Conservation (phyloP, 1,140 invertebrate species). For the Platorchestia sp. region DNA sequence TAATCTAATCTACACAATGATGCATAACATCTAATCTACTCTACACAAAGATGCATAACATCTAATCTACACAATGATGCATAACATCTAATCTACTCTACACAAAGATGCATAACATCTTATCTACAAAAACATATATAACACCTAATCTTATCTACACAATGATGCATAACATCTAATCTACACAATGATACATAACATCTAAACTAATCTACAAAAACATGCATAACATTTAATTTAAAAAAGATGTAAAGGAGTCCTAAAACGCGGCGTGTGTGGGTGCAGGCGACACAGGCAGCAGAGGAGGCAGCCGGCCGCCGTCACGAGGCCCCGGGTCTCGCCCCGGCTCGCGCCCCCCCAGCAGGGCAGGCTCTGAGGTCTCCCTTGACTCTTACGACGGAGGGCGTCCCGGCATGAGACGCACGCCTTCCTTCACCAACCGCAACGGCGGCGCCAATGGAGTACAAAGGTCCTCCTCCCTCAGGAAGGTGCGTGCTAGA, state of each 20-base stretch:
- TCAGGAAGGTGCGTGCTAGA: conserved; percentile 61
- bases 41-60: no score
- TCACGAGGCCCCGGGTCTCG: conserved; percentile 73
- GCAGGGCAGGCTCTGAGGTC: conserved; percentile 91
- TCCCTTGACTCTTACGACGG: conserved; percentile 80
- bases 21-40: no score
- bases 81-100: no score
- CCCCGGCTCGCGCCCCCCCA: conserved; percentile 81
- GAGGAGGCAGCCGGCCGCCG: conserved; percentile 77
- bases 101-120: no score
- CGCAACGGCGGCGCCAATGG: conserved; percentile 62
- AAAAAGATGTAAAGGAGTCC: background rate
- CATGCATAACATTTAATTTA: no score
- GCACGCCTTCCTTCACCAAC: conserved; percentile 66
- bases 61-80: no score
- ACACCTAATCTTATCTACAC: no score
- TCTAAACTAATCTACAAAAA: no score
- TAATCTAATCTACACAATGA: no score
- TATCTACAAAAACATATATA: no score
- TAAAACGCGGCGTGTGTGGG: background rate
- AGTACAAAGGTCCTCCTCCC: conserved; percentile 66
- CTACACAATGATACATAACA: no score
- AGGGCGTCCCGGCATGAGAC: conserved; percentile 62
- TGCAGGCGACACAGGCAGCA: conserved; percentile 75
- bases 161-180: no score